Conservation (phyloP, 2,888 invertebrate genomes). For the Dexiosoma caninum region DNA sequence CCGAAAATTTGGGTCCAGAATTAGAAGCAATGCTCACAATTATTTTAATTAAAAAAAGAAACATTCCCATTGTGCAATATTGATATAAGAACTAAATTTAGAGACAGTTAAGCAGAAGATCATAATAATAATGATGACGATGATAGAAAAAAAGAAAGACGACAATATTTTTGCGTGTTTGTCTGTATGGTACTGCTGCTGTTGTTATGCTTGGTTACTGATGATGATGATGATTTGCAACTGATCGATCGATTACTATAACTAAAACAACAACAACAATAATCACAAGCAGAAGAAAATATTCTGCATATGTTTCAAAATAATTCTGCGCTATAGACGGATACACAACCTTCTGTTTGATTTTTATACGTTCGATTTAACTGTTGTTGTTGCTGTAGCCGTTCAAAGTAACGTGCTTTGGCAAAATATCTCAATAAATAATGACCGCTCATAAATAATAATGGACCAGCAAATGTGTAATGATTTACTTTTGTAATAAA, state of each 20-base stretch:
- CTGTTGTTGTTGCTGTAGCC: slow-evolving; percentile 40
- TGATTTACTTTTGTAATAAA: slow-evolving; percentile 66
- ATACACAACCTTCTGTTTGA: slow-evolving; percentile 54
- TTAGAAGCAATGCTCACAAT: too few species aligned
- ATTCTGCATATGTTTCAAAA: slow-evolving; percentile 53
- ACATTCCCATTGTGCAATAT: slow-evolving; percentile 5
- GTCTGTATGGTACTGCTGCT: slow-evolving; percentile 2
- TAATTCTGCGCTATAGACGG: slow-evolving; percentile 7
- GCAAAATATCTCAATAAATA: slow-evolving; percentile 75
- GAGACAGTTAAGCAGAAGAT: slow-evolving; percentile 34
- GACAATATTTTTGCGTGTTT: slow-evolving; percentile 31
- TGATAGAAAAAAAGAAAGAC: slow-evolving; percentile 17
- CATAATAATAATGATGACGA: slow-evolving; percentile 26
- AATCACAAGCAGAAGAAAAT: too few species aligned
- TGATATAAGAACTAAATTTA: slow-evolving; percentile 30
- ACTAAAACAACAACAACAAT: slow-evolving; percentile 41
- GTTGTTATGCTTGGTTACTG: slow-evolving; percentile 46
- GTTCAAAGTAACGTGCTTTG: slow-evolving; percentile 66
- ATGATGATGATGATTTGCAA: slow-evolving; percentile 65
- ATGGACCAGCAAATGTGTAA: slow-evolving; percentile 72
- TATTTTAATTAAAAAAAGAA: too few species aligned
- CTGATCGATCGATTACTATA: slow-evolving; percentile 65
- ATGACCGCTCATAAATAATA: slow-evolving; percentile 75
- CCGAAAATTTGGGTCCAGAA: too few species aligned
- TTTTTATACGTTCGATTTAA: slow-evolving; percentile 11